Conservation (phyloP, 2,888 invertebrate genomes). For the Gryllus longicercus region DNA sequence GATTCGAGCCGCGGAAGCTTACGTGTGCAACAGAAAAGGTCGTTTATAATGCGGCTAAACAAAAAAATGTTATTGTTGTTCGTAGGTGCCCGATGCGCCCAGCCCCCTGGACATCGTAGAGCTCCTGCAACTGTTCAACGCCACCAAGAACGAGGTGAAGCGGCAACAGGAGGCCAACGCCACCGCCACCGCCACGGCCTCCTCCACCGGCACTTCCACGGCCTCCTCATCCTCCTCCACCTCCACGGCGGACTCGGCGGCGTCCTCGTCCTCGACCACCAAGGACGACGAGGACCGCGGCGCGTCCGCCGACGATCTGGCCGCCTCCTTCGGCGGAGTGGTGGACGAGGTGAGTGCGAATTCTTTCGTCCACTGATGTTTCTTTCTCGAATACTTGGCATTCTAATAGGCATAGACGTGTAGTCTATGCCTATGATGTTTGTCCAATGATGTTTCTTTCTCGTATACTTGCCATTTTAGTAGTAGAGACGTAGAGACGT, state of each 20-base stretch:
- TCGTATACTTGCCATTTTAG: too few relatives aligned
- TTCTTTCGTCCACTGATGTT: neutral
- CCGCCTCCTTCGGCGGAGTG: neutral
- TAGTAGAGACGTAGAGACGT: too few relatives aligned
- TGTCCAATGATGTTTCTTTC: too few relatives aligned
- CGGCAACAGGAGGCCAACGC: slow-evolving; percentile 47
- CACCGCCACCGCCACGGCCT: slow-evolving; percentile 26
- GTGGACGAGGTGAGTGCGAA: neutral
- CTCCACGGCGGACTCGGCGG: neutral
- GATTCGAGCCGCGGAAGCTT: too few relatives aligned
- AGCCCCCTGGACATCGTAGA: slow-evolving; percentile 48
- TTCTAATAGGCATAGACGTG: neutral
- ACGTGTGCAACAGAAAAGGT: too few relatives aligned
- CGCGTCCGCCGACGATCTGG: neutral
- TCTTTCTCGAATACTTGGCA: neutral
- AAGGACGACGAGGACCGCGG: slow-evolving; percentile 3
- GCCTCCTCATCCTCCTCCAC: slow-evolving; percentile 31
- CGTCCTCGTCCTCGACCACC: neutral
- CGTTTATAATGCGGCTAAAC: too few relatives aligned
- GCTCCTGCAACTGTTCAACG: slow-evolving; percentile 43
- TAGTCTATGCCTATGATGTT: too few relatives aligned
- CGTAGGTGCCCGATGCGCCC: slow-evolving; percentile 38
- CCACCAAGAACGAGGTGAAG: slow-evolving; percentile 53
- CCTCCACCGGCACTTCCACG: slow-evolving; percentile 28
- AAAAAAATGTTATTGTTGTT: too few relatives aligned